Base-by-base conservation (phyloP, 2,797 vertebrate species). In the Chelon labrosus region DNA sequence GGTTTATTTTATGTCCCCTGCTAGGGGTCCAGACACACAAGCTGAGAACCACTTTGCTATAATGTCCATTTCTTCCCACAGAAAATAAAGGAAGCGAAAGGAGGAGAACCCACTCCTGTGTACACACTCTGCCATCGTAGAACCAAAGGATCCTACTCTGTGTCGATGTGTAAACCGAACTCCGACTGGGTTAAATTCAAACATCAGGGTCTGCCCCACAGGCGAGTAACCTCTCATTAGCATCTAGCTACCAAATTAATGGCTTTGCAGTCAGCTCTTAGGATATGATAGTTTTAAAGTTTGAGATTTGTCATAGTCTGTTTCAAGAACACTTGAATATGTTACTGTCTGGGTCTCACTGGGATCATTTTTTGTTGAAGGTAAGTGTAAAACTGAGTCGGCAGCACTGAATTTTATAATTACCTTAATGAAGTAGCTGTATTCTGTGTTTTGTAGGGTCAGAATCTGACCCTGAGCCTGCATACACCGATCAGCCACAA, bases 101-200 rank as follows among this genome's bases (percentile, higher is more conserved):
- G 31, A 35, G 31, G 31, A 35, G 84, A 89, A 52, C 12, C 65
- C 64, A 87, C 80, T 20, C 93, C 94, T 56, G 91, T 90, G 47
- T 97, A 97, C 51, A 96, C 94, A 1, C 80, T 99, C 60, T 91
- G 96, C 76, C 97, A 96, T 79, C 95, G 87, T 22, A 93, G 93
- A 89, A 92, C 69, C 64, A 89, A 90, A 69, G 94, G 93, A 25
- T 92, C 90, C 39, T 97, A 96, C 85, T 94, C 82, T 5, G 90
- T 96, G 70, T 95, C 94, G 17, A 67, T 98, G 69, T 94, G 93
- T 54, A 92, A 85, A 70, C 93, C 94, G 6, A 92, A 92, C 81
- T 77, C 92, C 60, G 93, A 91, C 72, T 97, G 96, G 96, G 93
- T 76, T 65, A 95, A 94, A 82, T 94, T 96, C 75, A 94, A 82